Evolutionary conservation across 2,113 vertebrate genomes (phyloP), one percentile per base, ranked within the genome.

Genomic region (Progne subis): DNA sequence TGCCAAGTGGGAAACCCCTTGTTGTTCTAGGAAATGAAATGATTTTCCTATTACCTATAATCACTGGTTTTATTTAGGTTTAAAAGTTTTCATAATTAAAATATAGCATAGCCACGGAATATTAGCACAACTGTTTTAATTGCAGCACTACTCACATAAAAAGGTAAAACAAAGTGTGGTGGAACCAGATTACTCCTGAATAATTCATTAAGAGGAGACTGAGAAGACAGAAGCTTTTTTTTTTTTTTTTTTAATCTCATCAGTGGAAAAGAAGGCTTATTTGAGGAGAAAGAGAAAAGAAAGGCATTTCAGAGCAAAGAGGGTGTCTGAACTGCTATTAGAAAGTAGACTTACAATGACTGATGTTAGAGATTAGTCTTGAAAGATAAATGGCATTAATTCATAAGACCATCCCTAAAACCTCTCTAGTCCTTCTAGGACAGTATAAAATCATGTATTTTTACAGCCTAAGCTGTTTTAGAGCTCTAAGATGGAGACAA

Each of bases 361-460:
- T 93, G 57, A 88, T 91, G 85, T 46, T 61, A 53, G 10, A 82
- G 21, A 90, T 43, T 50, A 70, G 28, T n/a, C 49, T 26, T 43
- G 52, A 18, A 69, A 69, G 81, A 96, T 72, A 95, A 95, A 94
- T 67, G 37, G 44, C 20, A 82, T 90, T 90, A 95, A 96, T 96
- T 95, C 60, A 74, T 53, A 84, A 82, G 50, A 41, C 15, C 32
- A 88, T 63, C 43, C 55, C 75, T 86, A 92, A 94, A 94, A 92
- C 64, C 20, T 86, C 70, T 91, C 55, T 52, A 81, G 71, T 88
- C 34, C 43, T 77, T 88, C 49, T 82, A 87, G 31, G 25, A 71
- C 55, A 1, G 0, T 65, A 87, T 79, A 75, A 88, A 85, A 93
- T 87, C 60, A 60, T 80, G 8, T 18, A 53, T 92, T 96, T 94